These are phyloP conservation scores for Dolichopus griseipennis DNA, from an alignment of 2,888 invertebrate genomes.

Conservation along the genomic window DNA sequence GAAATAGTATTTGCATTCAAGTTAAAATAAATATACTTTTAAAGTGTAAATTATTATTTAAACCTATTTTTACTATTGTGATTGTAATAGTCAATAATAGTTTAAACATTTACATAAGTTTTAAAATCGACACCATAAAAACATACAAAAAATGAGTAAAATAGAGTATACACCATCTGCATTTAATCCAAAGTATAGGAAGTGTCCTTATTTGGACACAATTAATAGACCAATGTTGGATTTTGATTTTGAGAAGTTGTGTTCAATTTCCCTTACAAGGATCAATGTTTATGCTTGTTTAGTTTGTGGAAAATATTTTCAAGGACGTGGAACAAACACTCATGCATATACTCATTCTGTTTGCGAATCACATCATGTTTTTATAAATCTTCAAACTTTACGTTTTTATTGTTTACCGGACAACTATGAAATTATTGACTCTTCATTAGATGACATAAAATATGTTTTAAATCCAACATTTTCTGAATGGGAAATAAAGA, in stretches of 20 bases:
- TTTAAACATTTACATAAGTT: too few species aligned
- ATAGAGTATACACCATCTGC: constrained; percentile 35
- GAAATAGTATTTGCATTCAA: too few species aligned
- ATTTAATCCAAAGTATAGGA: constrained; percentile 47
- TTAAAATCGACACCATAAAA: too few species aligned
- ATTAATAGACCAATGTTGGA: constrained; percentile 94
- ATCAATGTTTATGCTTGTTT: constrained; percentile 99
- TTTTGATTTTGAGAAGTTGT: constrained; percentile 99
- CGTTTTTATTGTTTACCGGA: constrained; percentile 99
- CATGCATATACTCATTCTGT: constrained; percentile 99
- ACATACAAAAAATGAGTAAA: not conserved
- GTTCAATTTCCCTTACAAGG: constrained; percentile 93
- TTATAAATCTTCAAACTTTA: constrained; percentile 88
- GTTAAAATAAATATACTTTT: too few species aligned
- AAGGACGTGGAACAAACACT: constrained; percentile 94
- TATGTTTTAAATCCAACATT: constrained; percentile 98
- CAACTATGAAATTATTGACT: constrained; percentile 97
- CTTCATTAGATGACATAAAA: constrained; percentile 95
- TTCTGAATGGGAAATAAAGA: constrained; percentile 68
- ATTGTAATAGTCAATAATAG: too few species aligned
- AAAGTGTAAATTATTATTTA: too few species aligned
- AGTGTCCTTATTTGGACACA: constrained; percentile 96
- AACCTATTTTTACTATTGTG: too few species aligned
- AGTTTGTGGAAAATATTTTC: constrained; percentile 97
- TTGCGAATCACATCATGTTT: constrained; percentile 96